Percentiles rank a stretch among this genome's conserved stretches.
phyloP scores from a whole-genome alignment of 2,797 vertebrate genomes.

The Onychomys arenicola region DNA sequence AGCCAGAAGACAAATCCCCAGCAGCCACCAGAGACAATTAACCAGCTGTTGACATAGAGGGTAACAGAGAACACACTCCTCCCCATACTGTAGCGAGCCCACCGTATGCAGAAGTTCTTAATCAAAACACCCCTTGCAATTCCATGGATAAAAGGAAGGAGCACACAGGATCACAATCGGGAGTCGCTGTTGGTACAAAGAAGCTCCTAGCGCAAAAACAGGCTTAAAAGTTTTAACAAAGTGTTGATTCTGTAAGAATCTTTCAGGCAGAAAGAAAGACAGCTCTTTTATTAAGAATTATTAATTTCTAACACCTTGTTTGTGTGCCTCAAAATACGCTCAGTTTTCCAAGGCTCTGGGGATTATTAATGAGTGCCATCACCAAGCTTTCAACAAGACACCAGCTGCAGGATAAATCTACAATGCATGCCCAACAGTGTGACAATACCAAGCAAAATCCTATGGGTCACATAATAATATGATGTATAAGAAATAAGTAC shows the following conservation, averaged over 20 bases:
- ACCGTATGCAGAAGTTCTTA: conserved; percentile 66
- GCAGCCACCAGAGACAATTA: conserved; percentile 39
- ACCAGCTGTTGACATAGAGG: conserved; percentile 21
- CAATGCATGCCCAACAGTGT: background rate
- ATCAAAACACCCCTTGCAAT: conserved; percentile 80
- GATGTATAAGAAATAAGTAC: background rate
- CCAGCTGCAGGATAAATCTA: background rate
- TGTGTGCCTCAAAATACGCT: background rate
- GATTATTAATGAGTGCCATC: background rate
- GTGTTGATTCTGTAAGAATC: background rate
- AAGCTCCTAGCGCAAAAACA: conserved; percentile 46
- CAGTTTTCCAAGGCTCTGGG: background rate
- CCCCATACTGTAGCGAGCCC: conserved; percentile 54
- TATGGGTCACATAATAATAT: background rate
- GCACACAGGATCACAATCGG: conserved; percentile 72
- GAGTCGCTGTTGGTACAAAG: conserved; percentile 54
- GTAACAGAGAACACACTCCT: background rate
- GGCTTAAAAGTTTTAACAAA: conserved; percentile 52
- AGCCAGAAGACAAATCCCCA: conserved; percentile 30
- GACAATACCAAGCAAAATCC: background rate
- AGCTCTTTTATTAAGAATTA: conserved; percentile 63
- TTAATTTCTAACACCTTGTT: conserved; percentile 58
- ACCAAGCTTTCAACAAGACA: background rate
- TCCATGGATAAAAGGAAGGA: conserved; percentile 74
- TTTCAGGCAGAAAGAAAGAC: background rate